phyloP scores from a whole-genome alignment of 2,888 invertebrate genomes.

The Archips xylosteana region DNA sequence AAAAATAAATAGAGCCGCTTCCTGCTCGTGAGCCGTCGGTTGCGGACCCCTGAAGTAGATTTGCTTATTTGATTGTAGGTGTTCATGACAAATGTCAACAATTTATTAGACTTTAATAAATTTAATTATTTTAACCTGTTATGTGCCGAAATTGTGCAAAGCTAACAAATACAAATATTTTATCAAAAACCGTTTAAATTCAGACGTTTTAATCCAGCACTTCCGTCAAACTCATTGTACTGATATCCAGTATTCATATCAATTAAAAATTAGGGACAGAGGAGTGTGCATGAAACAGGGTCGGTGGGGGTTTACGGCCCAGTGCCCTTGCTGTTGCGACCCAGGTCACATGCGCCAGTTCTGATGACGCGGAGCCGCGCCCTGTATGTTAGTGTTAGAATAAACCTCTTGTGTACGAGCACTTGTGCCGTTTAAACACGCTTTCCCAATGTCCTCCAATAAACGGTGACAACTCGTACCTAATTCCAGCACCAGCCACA shows the following conservation, averaged over 20 bases:
- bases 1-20: too few relatives aligned
- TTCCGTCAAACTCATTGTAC: not conserved
- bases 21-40: too few relatives aligned
- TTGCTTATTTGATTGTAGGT: too few relatives aligned
- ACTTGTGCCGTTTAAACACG: conserved; percentile 24
- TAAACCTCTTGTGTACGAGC: conserved; percentile 37
- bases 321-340: conserved; percentile 59
- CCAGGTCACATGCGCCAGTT: conserved; percentile 53
- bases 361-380: conserved; percentile 49
- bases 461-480: conserved; percentile 4
- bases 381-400: conserved; percentile 45
- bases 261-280: conserved; percentile 42
- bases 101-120: not conserved
- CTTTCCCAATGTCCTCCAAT: conserved; percentile 14
- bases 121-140: not conserved
- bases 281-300: conserved; percentile 33
- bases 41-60: too few relatives aligned
- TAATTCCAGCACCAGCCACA: not conserved
- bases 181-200: not conserved
- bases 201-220: not conserved
- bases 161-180: not conserved
- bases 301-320: conserved; percentile 51
- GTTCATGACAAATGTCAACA: too few relatives aligned
- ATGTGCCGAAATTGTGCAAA: too few relatives aligned
- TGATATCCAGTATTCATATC: conserved; percentile 15